Base-by-base conservation (phyloP, 2,797 vertebrate species). In the Chaetodon trifasciatus region DNA sequence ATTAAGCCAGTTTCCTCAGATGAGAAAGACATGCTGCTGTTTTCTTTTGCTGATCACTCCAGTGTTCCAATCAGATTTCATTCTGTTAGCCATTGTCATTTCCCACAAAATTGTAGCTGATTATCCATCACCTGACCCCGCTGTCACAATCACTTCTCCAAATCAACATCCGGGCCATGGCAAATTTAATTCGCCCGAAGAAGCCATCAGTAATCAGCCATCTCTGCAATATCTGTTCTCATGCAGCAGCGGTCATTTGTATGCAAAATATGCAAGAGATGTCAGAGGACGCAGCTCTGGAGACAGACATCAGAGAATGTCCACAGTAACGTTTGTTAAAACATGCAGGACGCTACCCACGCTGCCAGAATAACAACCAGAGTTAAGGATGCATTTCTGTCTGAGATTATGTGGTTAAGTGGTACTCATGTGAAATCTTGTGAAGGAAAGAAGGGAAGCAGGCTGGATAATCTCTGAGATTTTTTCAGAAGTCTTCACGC, bases 201-300 rank as follows among this genome's bases (percentile, higher is more conserved):
- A 55, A 49, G 74, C 53, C 72, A 50, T 28, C 81, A 35, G 40
- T 63, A 68, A 84, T 80, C 71, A 77, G 24, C 70, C 66, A 53
- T 61, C 62, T 76, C 66, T 73, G 47, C 58, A 17, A 35, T 57
- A 24, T 57, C 55, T 63, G 28, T 37, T 76, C 71, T 73, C 15
- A 28, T 46, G 57, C 61, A 73, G n/a, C 6, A 24, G 24, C 56
- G 42, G 56, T 47, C 28, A 55, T 83, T 39, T 52, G 60, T 53
- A 65, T 80, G 78, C 56, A 74, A 55, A 74, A 78, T 60, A 58
- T 67, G 60, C 62, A 8, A 21, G 61, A 42, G 60, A 69, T 75
- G 69, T 85, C 44, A 69, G 76, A 80, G 73, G 68, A 49, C 56
- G 70, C 52, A n/a, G 13, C 78, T 78, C 77, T 69, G 55, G 62